These are phyloP conservation scores for Scolopax bukidnonensis DNA, from an alignment of 2,797 vertebrate genomes.

Conservation along the genomic window DNA sequence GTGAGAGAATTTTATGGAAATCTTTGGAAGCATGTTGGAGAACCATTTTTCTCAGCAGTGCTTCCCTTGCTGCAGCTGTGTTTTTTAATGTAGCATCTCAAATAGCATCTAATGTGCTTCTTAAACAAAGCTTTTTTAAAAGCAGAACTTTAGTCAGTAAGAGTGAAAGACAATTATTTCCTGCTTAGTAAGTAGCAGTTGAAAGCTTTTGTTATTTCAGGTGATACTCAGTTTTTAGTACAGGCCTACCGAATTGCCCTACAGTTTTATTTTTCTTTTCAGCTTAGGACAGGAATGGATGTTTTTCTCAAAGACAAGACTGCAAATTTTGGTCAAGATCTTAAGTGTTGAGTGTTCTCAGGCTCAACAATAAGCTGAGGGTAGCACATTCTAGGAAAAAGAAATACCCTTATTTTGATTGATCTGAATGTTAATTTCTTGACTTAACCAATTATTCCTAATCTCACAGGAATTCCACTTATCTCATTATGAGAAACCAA, in stretches of 20 bases:
- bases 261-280: not conserved
- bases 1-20: not conserved
- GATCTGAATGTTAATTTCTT: not conserved
- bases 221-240: not conserved
- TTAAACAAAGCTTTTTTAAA: not conserved
- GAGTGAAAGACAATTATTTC: not conserved
- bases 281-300: not conserved
- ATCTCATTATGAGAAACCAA: not conserved
- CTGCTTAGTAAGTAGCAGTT: not conserved
- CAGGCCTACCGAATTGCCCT: not conserved
- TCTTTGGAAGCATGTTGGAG: not conserved
- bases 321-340: not conserved
- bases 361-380: not conserved
- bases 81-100: not conserved
- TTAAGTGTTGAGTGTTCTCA: not conserved
- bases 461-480: not conserved
- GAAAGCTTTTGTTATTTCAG: not conserved
- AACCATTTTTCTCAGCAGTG: not conserved
- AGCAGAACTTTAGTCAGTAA: not conserved
- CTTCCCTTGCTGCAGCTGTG: not conserved
- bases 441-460: not conserved
- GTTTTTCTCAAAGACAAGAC: not conserved
- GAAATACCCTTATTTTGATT: not conserved
- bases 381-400: not conserved
- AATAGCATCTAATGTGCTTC: not conserved